These are phyloP conservation scores for Onthophagus sagittarius DNA, from an alignment of 2,888 invertebrate species.

Conservation along the genomic window DNA sequence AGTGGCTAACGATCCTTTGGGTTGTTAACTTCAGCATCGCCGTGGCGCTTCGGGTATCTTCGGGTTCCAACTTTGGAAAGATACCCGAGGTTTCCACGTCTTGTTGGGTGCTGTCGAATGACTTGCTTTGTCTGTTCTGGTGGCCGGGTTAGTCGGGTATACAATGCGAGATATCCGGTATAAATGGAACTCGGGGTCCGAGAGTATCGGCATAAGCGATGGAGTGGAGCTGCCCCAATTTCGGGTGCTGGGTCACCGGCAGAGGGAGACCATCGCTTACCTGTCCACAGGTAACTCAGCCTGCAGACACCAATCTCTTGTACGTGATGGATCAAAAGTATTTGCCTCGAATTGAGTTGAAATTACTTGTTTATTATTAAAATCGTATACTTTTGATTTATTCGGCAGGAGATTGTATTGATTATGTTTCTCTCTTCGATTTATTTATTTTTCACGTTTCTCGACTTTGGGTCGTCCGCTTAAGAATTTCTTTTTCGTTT, in stretches of 20 bases:
- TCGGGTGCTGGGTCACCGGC: conserved; percentile 93
- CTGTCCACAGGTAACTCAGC: conserved; percentile 87
- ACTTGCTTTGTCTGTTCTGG: conserved; percentile 51
- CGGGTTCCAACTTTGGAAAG: background rate
- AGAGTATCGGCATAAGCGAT: conserved; percentile 92
- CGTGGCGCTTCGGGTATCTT: background rate
- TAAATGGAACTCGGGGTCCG: conserved; percentile 90
- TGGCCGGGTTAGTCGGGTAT: conserved; percentile 78
- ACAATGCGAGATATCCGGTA: conserved; percentile 97
- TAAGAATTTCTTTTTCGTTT: conserved; percentile 27
- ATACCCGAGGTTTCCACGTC: conserved; percentile 17
- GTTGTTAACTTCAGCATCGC: background rate
- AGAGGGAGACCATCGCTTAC: conserved; percentile 90
- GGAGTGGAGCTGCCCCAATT: conserved; percentile 96
- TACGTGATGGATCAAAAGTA: conserved; percentile 28
- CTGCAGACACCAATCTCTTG: conserved; percentile 38
- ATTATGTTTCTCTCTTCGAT: conserved; percentile 44
- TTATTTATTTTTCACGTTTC: conserved; percentile 38
- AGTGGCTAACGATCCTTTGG: background rate
- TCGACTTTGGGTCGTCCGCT: conserved; percentile 26
- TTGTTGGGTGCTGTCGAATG: conserved; percentile 42
- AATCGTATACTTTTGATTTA: background rate
- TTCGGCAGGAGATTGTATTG: background rate
- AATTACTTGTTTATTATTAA: background rate
- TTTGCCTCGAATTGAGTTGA: background rate